These are phyloP conservation scores for Chloroclystis v-ata DNA, from an alignment of 2,888 invertebrate species.

Conservation along the genomic window DNA sequence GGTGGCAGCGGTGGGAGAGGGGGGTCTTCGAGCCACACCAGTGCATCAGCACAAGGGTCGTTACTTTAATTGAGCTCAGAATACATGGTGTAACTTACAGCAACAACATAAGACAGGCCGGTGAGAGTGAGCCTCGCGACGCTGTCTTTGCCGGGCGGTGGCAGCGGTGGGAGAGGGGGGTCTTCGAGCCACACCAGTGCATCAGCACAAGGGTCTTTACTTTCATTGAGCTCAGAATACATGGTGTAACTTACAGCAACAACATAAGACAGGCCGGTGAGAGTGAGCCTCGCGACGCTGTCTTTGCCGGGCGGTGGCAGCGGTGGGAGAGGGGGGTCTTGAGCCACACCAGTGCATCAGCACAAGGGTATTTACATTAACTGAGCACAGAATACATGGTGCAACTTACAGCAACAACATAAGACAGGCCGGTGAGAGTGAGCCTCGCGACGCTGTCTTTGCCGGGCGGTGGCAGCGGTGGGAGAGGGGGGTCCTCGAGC, in stretches of 20 bases:
- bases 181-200: no score
- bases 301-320: conserved; percentile 81
- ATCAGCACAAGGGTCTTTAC: no score
- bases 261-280: conserved; percentile 87
- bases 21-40: conserved; percentile 60
- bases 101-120: conserved; percentile 88
- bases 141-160: no score
- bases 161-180: no score
- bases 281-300: conserved; percentile 89
- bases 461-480: conserved; percentile 66
- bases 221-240: no score
- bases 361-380: no score
- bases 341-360: conserved; percentile 64
- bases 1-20: conserved; percentile 54
- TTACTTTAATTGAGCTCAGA: no score
- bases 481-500: conserved; percentile 53
- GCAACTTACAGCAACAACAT: conserved; percentile 86
- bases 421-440: conserved; percentile 87
- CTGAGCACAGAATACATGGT: no score
- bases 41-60: no score
- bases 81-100: conserved; percentile 78
- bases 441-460: conserved; percentile 91
- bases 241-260: conserved; percentile 88
- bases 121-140: no score
- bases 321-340: conserved; percentile 50